Conservation (phyloP, 2,797 vertebrate genomes). For the Semotilus atromaculatus region DNA sequence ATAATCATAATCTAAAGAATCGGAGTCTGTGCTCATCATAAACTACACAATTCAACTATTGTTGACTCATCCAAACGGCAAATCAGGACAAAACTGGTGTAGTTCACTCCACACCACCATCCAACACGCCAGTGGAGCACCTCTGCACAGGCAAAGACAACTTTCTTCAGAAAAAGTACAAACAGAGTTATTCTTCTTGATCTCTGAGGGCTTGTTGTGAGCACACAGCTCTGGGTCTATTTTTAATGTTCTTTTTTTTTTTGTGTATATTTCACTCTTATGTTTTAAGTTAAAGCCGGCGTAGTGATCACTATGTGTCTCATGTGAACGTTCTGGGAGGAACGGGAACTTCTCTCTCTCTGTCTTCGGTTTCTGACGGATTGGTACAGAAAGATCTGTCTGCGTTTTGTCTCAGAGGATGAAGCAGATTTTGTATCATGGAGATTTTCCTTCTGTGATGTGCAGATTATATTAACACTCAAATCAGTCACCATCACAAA, state of each 20-base stretch:
- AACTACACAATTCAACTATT: too few species aligned
- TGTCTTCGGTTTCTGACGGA: not conserved
- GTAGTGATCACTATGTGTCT: not conserved
- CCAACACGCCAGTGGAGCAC: too few species aligned
- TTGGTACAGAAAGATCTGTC: not conserved
- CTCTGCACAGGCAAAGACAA: not conserved
- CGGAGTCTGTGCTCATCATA: too few species aligned
- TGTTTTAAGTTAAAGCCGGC: not conserved
- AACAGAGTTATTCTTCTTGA: not conserved
- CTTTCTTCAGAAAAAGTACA: not conserved
- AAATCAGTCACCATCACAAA: not conserved
- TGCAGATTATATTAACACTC: not conserved
- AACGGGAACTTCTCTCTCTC: not conserved
- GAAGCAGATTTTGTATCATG: not conserved
- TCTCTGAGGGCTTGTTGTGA: not conserved
- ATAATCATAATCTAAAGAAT: too few species aligned
- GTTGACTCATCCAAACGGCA: too few species aligned
- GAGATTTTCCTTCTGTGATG: not conserved
- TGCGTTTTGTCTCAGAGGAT: not conserved
- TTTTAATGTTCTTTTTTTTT: slow-evolving; percentile 12
- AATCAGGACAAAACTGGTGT: too few species aligned
- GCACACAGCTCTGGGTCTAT: not conserved
- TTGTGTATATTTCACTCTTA: not conserved
- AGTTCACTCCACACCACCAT: too few species aligned
- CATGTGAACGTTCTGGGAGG: too few species aligned